These are phyloP conservation scores for Ceratosolen fusciceps DNA, from an alignment of 1,140 invertebrate species.

Conservation along the genomic window DNA sequence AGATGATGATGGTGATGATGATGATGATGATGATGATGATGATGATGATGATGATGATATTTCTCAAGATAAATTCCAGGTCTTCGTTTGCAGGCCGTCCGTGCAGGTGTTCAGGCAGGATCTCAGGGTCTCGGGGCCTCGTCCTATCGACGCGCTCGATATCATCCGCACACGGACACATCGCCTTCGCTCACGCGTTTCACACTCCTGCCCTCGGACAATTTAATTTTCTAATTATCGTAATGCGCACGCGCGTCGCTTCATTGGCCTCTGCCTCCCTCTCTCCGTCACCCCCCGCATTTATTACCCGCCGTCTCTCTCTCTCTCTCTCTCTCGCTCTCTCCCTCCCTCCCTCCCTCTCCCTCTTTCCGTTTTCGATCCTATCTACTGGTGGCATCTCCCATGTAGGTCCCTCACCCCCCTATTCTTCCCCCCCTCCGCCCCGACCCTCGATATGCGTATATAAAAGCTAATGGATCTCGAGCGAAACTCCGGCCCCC, in stretches of 20 bases:
- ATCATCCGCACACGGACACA: background rate
- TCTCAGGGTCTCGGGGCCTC: background rate
- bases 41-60: too few species aligned
- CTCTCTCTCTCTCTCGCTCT: conserved; percentile 31
- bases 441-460: conserved; percentile 50
- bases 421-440: conserved; percentile 39
- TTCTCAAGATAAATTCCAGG: background rate
- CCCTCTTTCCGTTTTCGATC: conserved; percentile 48
- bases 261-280: conserved; percentile 52
- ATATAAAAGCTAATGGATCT: conserved; percentile 70
- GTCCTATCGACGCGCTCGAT: background rate
- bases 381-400: conserved; percentile 68
- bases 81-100: background rate
- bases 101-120: too few species aligned
- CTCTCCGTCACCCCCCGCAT: background rate
- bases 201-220: conserved; percentile 54
- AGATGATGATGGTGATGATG: too few species aligned
- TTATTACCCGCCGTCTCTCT: too few species aligned
- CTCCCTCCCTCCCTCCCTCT: conserved; percentile 47
- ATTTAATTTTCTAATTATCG: conserved; percentile 73
- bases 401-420: conserved; percentile 52
- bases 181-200: conserved; percentile 47
- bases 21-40: too few species aligned
- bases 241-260: conserved; percentile 56
- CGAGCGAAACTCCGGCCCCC: conserved; percentile 6